Evolutionary conservation across 1,140 invertebrate species (phyloP), one percentile per base, ranked within the genome.

Genomic region (Pogonomyrmex barbatus): DNA sequence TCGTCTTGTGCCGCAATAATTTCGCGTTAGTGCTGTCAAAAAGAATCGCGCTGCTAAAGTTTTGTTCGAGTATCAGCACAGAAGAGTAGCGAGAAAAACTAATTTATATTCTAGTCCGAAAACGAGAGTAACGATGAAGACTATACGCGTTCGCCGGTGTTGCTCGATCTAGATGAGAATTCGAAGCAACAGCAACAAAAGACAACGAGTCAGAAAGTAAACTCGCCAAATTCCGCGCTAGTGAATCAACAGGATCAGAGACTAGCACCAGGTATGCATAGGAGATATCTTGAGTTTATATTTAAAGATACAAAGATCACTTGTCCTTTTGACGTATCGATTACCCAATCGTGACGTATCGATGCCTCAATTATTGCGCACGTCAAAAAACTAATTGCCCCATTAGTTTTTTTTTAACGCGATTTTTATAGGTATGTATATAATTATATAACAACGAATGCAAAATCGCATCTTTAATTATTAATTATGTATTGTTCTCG

Each of bases 81-180:
- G 50, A 17, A 47, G n/a, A 36, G 14, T 33, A 30, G 68, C 24
- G 1, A 6, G 24, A 17, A 47, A 10, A 56, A 17, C 2, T 12
- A 68, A 36, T 33, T 67, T 76, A 39, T 36, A 85, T 92, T 91
- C 12, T 24, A 95, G 94, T 92, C 93, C 9, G 94, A 94, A 17
- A 93, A 94, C 42, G 94, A 94, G 62, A 94, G 94, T 81, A 93
- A 92, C 65, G 93, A 94, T 12, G 94, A 95, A 4, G 92, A 90
- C 8, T 93, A 92, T 71, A 65, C 87, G 1, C 91, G 90, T 68
- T 94, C 94, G 4, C 94, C 94, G 0, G 91, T 95, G 3, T 82
- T 95, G 33, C 85, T 95, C 45, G 94, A 95, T 77, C 86, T 95
- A 12, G 95, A 95, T 70, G 94, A 95, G 82, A 95, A 94, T 84